Percentiles rank a stretch among this genome's conserved stretches.
Conservation (phyloP, 2,797 vertebrate species). For the Hypotaenidia philippensis region DNA sequence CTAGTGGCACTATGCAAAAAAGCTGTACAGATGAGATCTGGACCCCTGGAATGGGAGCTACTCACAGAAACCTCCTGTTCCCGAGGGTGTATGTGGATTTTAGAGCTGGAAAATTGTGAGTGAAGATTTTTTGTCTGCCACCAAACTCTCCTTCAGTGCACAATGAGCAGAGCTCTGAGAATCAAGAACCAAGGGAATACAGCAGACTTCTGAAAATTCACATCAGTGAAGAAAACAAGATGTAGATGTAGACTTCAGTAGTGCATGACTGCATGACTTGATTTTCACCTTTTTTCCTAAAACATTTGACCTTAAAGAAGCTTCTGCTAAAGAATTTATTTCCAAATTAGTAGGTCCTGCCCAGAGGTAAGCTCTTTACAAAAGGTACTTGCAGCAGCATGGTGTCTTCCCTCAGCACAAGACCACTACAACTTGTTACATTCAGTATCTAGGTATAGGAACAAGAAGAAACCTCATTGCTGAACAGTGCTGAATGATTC, state of each 20-base stretch:
- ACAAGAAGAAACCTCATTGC: background rate
- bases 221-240: background rate
- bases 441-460: conserved; percentile 67
- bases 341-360: conserved; percentile 73
- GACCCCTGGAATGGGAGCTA: background rate
- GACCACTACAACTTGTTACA: conserved; percentile 72
- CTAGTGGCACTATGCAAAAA: background rate
- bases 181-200: background rate
- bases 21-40: fast-evolving
- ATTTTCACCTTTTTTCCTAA: background rate
- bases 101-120: background rate
- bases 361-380: conserved; percentile 70
- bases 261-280: background rate
- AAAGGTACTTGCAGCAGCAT: conserved; percentile 62
- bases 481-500: background rate
- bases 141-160: background rate
- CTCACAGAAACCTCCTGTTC: background rate
- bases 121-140: background rate
- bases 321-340: conserved; percentile 61
- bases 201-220: background rate
- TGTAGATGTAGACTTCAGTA: background rate
- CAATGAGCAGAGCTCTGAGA: background rate
- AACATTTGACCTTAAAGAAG: conserved; percentile 11
- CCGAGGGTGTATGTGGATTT: background rate
- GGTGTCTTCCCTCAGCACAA: conserved; percentile 66